Percentiles rank a stretch among this genome's conserved stretches.
Evolutionary conservation across 2,888 invertebrate species (phyloP).

Genomic region (Mimas tiliae): DNA sequence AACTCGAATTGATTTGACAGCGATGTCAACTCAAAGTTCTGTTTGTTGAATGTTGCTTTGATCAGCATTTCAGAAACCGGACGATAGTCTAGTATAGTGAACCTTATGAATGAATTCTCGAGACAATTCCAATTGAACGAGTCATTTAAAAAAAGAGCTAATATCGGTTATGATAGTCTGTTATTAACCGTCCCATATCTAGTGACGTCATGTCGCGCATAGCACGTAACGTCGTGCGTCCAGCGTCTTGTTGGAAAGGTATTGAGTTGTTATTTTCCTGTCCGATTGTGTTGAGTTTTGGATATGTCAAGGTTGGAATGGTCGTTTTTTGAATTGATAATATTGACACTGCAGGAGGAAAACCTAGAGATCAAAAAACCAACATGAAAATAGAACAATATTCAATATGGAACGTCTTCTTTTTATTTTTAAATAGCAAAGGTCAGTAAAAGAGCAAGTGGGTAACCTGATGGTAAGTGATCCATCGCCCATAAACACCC

Average conservation of each 20-base stretch:
- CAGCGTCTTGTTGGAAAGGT: neutral
- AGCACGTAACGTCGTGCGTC: neutral
- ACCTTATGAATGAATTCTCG: neutral
- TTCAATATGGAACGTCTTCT: too few species aligned
- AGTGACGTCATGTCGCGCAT: constrained; percentile 1
- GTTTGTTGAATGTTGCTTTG: too few species aligned
- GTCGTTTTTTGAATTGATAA: neutral
- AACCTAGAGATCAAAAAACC: too few species aligned
- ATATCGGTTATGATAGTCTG: neutral
- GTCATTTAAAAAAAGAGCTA: neutral
- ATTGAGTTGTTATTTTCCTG: neutral
- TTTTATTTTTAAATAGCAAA: neutral
- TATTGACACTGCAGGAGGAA: neutral
- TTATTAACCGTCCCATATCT: constrained; percentile 4
- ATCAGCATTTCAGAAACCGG: too few species aligned
- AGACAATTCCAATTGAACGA: neutral
- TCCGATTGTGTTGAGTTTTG: neutral
- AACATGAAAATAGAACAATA: neutral
- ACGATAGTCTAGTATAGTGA: too few species aligned
- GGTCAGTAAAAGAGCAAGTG: too few species aligned
- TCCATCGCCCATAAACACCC: too few species aligned
- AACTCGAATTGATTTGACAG: too few species aligned
- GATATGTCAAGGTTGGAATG: neutral
- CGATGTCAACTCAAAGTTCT: too few species aligned
- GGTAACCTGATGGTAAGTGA: too few species aligned